phyloP scores from a whole-genome alignment of 2,888 invertebrate genomes.

The Eupithecia vulgata region DNA sequence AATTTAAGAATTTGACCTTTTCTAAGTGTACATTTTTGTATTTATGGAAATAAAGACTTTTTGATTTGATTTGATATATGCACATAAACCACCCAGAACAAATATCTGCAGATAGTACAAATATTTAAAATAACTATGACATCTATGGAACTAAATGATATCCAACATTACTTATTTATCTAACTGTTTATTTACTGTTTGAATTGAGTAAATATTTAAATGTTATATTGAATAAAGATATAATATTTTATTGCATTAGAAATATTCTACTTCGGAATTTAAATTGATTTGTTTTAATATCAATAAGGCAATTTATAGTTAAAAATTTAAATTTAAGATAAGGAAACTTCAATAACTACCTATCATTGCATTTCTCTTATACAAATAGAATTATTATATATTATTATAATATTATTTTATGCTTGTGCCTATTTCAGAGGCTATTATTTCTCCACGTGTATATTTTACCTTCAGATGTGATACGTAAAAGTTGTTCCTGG shows the following conservation, averaged over 20 bases:
- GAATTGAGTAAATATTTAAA: not conserved
- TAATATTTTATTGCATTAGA: not conserved
- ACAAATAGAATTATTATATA: not conserved
- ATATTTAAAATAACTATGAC: too few relatives aligned
- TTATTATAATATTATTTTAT: not conserved
- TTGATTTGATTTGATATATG: too few relatives aligned
- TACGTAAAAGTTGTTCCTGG: not conserved
- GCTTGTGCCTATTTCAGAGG: not conserved
- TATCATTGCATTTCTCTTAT: not conserved
- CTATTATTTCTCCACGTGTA: slow-evolving; percentile 3
- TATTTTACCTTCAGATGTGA: not conserved
- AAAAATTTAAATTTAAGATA: not conserved
- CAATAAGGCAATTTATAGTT: not conserved
- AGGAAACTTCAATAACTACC: not conserved
- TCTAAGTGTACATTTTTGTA: too few relatives aligned
- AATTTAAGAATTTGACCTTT: too few relatives aligned
- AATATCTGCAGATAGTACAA: too few relatives aligned
- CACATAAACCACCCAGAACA: too few relatives aligned
- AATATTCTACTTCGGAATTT: not conserved
- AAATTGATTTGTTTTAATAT: not conserved
- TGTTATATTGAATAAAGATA: not conserved
- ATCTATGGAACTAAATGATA: not conserved
- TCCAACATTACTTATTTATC: not conserved
- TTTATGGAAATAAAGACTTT: too few relatives aligned
- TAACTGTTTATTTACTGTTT: not conserved